Evolutionary conservation across 2,113 vertebrate species (phyloP), one percentile per base, ranked within the genome.

Genomic region (Nettapus auritus): DNA sequence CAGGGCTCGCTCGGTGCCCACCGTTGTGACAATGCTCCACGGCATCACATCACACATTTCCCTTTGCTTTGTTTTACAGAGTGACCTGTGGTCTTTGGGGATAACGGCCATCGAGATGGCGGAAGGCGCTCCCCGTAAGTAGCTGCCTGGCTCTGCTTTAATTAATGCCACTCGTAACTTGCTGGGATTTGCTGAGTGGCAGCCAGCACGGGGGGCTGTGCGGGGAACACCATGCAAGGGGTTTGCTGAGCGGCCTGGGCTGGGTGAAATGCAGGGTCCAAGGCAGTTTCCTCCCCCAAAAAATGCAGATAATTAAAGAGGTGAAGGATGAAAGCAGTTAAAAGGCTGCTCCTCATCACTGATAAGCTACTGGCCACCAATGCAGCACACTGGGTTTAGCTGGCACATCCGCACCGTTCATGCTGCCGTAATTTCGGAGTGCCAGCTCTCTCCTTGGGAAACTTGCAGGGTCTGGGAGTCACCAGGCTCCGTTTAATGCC

Each of bases 61-160:
- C 82, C 38, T 81, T 28, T 96, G 40, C 97, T 92, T 96, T 57
- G 96, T 56, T 94, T 97, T 97, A 73, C 98, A 99, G 99, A 99
- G 99, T n/a, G 99, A 99, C 97, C 86, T 99, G 98, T 99, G 99
- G 99, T 99, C 99, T 44, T 96, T 99, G 96, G 99, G 99, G 82
- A 99, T 99, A 98, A 99, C 99, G 4, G 99, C 99, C 38, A 99
- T 99, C 2, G 99, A 99, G 97, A 99, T 99, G 99, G 99, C 99
- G 6, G 99, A 99, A 98, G 99, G 99, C 63, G 99, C 99, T 57
- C 99, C 99, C 88, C 99, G 99, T 99, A 98, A 99, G 99, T 99
- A 97, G n/a, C 59, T 12, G 12, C 29, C 1, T 48, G 70, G 73
- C 91, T 86, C 80, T 86, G 46, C 21, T 15, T 70, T 82, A 28